These are phyloP conservation scores for Cotesia chilonis DNA, from an alignment of 1,140 invertebrate species.

Conservation along the genomic window DNA sequence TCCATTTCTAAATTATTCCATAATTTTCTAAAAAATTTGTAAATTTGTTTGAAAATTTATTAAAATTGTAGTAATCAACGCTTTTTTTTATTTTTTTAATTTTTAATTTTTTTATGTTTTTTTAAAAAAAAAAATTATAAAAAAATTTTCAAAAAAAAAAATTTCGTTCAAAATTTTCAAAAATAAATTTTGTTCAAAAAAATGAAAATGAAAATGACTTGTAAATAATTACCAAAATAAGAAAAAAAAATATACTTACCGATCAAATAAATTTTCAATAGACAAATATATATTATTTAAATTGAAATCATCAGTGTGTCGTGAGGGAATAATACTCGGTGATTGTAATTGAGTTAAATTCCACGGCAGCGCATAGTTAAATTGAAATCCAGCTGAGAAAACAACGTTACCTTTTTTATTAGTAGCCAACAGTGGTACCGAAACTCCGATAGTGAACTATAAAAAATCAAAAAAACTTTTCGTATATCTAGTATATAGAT, in stretches of 20 bases:
- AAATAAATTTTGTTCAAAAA: too few species aligned
- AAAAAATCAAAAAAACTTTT: conserved; percentile 28
- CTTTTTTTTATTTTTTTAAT: too few species aligned
- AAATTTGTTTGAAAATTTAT: too few species aligned
- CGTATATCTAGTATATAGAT: not conserved
- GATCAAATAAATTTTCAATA: conserved; percentile 55
- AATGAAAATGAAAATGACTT: too few species aligned
- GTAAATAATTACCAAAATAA: too few species aligned
- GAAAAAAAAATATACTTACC: conserved; percentile 48
- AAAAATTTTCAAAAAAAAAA: too few species aligned
- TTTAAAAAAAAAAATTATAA: too few species aligned
- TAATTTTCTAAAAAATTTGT: too few species aligned
- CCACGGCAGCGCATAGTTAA: conserved; percentile 60
- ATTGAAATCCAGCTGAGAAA: conserved; percentile 57
- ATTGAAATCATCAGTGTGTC: conserved; percentile 50
- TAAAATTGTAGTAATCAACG: too few species aligned
- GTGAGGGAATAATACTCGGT: conserved; percentile 50
- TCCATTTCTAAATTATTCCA: too few species aligned
- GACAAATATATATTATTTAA: conserved; percentile 55
- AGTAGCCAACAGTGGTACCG: conserved; percentile 52
- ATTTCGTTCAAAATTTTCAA: too few species aligned
- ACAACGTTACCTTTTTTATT: conserved; percentile 53
- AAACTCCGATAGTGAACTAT: conserved; percentile 57
- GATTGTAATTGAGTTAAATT: conserved; percentile 58
- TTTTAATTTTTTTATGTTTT: too few species aligned